Evolutionary conservation across 37 sponge, comb jelly and placozoan species (phyloP).

Genomic region (Ephydatia muelleri): DNA sequence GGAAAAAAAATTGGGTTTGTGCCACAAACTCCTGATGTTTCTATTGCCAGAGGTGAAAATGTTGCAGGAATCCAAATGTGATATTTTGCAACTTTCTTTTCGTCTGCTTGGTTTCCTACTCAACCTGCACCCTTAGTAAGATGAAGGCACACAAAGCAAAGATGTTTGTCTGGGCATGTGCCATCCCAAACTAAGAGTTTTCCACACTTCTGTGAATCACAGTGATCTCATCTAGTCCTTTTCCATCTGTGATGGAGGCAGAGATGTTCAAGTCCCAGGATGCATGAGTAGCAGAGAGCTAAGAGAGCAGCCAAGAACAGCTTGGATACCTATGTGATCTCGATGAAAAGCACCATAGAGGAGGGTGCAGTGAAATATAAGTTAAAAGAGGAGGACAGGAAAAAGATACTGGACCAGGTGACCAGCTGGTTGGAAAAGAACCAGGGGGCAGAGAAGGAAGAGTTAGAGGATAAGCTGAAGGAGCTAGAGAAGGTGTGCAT

Average conservation of each 20-base stretch:
- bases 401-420: slow-evolving; percentile 44
- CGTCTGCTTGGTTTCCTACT: no score
- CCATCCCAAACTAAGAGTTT: no score
- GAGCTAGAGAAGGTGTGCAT: slow-evolving; percentile 74
- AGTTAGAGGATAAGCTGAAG: slow-evolving; percentile 62
- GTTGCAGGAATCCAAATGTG: no score
- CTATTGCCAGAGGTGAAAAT: no score
- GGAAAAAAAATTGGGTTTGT: no score
- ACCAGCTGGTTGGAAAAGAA: slow-evolving; percentile 79
- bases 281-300: slow-evolving; percentile 73
- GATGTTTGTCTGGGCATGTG: no score
- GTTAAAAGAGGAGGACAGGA: slow-evolving; percentile 60
- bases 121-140: no score
- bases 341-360: slow-evolving; percentile 47
- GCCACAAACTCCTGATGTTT: no score
- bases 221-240: no score
- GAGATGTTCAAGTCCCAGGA: slow-evolving; percentile 75
- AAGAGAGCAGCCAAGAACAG: slow-evolving; percentile 63
- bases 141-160: no score
- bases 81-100: no score
- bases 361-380: slow-evolving; percentile 49
- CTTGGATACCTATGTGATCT: slow-evolving; percentile 78
- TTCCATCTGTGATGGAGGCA: slow-evolving; percentile 80
- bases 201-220: no score
- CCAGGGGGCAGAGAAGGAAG: slow-evolving; percentile 75